Base-by-base conservation (phyloP, 2,888 invertebrate species). In the Pristionchus japonicus region DNA sequence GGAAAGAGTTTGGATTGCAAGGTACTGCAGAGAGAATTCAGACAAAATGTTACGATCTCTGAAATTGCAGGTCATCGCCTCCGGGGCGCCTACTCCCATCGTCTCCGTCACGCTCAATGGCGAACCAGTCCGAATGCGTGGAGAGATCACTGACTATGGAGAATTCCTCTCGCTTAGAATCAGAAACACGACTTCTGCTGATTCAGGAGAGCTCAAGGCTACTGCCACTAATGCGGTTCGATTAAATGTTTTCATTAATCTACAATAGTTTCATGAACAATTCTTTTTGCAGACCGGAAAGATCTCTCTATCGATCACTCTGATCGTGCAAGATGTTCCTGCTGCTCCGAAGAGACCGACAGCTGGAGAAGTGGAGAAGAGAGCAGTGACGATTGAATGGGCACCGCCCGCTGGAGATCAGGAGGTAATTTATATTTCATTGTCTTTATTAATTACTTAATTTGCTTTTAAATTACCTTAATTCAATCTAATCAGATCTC, bases 271-370 rank as follows among this genome's bases (percentile, higher is more conserved):
- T 20, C 0, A 1, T 34, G n/a, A 40, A 40, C 7, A n/a, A 47
- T 82, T 37, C 3, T 27, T 4, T 31, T 67, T 67, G 67, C 43
- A 86, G 86, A 43, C 67, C 17, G 86, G 86, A 40, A 86, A 49
- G 37, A 17, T 31, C 15, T 43, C 47, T 0, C 23, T 37, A 34
- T 67, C 84, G 4, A 40, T 88, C 49, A 74, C 47, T 31, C 74
- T 88, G 13, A 40, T 88, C 43, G 88, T 88, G 23, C 23, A 82
- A n/a, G 88, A 88, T 31, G 83, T 84, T 1, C 88, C 88, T n/a
- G 31, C 61, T 3, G 88, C 88, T 37, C 88, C 84, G 3, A 31
- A 40, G 20, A 31, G 57, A 34, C 64, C 67, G 20, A 23, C 43
- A 3, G 86, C 86, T 0, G 43, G 34, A 7, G 67, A 86, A 67